Base-by-base conservation (phyloP, 2,113 vertebrate genomes). In the Sylvicapra grimmia region DNA sequence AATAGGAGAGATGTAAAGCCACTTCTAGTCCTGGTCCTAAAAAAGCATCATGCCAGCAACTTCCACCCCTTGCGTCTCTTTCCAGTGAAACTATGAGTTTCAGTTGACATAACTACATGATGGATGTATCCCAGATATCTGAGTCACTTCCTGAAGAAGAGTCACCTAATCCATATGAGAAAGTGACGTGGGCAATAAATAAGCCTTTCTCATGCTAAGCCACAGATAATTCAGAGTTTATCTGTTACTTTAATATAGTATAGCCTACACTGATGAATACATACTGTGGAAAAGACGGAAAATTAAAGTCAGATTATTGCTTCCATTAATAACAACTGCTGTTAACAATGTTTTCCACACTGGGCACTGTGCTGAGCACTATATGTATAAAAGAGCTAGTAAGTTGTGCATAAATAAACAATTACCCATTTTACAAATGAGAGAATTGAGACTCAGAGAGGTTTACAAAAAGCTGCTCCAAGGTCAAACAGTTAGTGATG, bases 271-370 rank as follows among this genome's bases (percentile, higher is more conserved):
- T 61, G 18, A 89, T 65, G 16, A 77, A 65, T 51, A 88, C 1
- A 12, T 9, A 29, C 56, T 58, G 15, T 31, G 9, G 23, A 84
- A 56, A 94, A 53, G 19, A 63, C 49, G 54, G 7, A 21, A 95
- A 96, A 44, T 15, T 87, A 25, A 89, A 97, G 65, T 56, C 65
- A 72, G 16, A 80, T 77, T 91, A 89, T 77, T 96, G 56, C 63
- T 88, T 95, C 58, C 10, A 53, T 93, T 59, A 89, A 88, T 87
- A 88, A 59, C 89, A 93, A 96, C 47, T 84, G 25, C n/a, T 93
- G 23, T 40, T 92, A 56, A 61, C 29, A 9, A 82, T 2, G 4
- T 91, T 82, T 6, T 93, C 79, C 83, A 19, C 29, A 10, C 21
- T 47, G 68, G 29, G 6, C 8, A 83, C 16, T n/a, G 16, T 80